These are phyloP conservation scores for Microctenopoma lineatum DNA, from an alignment of 2,797 vertebrate species.

Conservation along the genomic window DNA sequence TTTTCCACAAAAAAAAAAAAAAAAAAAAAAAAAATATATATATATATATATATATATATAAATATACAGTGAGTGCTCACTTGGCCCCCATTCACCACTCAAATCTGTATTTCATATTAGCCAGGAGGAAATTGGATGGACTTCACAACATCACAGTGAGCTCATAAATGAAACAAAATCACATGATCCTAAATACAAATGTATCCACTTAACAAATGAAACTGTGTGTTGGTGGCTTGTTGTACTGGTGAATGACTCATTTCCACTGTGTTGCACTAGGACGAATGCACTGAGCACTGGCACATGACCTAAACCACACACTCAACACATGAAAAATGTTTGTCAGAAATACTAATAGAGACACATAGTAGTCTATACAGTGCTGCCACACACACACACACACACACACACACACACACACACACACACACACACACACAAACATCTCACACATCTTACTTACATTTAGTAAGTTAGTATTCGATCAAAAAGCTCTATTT, in stretches of 20 bases:
- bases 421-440: slow-evolving; percentile 4
- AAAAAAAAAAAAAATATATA: too few species aligned
- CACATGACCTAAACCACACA: slow-evolving; percentile 60
- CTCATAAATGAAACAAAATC: slow-evolving; percentile 66
- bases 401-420: slow-evolving; percentile 15
- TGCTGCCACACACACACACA: slow-evolving; percentile 11
- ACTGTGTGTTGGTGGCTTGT: slow-evolving; percentile 51
- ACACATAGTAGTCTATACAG: slow-evolving; percentile 17
- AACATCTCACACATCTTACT: not conserved
- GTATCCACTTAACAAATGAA: slow-evolving; percentile 64
- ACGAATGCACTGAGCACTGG: slow-evolving; percentile 46
- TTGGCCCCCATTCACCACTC: slow-evolving; percentile 57
- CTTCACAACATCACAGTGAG: slow-evolving; percentile 62
- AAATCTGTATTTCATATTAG: slow-evolving; percentile 68
- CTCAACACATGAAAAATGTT: slow-evolving; percentile 47
- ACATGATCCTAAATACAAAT: slow-evolving; percentile 64
- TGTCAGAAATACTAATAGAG: slow-evolving; percentile 34
- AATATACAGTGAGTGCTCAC: slow-evolving; percentile 56
- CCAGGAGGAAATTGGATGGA: slow-evolving; percentile 67
- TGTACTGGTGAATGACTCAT: slow-evolving; percentile 51
- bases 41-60: too few species aligned
- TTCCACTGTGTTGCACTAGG: slow-evolving; percentile 39
- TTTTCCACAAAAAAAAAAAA: too few species aligned
- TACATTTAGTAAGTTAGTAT: not conserved
- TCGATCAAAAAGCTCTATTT: slow-evolving; percentile 4